These are phyloP conservation scores for Hofmannophila pseudospretella DNA, from an alignment of 2,888 invertebrate genomes.

Conservation along the genomic window DNA sequence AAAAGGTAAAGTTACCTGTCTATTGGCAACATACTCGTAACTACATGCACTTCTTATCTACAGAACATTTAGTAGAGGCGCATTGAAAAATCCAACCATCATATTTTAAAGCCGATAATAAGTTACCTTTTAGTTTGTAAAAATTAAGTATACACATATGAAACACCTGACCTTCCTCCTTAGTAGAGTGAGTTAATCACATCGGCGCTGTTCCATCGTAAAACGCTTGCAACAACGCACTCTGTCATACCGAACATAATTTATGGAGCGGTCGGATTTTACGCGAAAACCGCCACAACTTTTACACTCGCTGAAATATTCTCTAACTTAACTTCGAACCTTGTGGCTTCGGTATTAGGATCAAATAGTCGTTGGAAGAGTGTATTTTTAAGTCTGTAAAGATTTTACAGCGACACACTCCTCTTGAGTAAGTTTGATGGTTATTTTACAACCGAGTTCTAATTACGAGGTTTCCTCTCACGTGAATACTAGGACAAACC, in stretches of 20 bases:
- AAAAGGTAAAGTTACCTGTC: too few species aligned
- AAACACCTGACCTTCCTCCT: slow-evolving; percentile 29
- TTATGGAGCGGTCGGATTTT: slow-evolving; percentile 55
- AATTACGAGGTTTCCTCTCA: slow-evolving; percentile 70
- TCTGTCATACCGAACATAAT: slow-evolving; percentile 69
- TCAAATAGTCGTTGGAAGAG: slow-evolving; percentile 1
- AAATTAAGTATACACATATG: neutral
- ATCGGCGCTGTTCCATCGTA: slow-evolving; percentile 49
- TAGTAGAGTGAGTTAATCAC: slow-evolving; percentile 42
- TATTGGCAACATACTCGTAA: too few species aligned
- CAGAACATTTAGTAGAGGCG: too few species aligned
- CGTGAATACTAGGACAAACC: slow-evolving; percentile 51
- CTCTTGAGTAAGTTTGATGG: slow-evolving; percentile 67
- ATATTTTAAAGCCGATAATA: too few species aligned
- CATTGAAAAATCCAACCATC: too few species aligned
- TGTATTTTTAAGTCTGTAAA: slow-evolving; percentile 18
- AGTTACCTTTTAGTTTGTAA: too few species aligned
- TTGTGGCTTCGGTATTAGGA: slow-evolving; percentile 9
- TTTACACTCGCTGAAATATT: slow-evolving; percentile 10
- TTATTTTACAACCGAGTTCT: slow-evolving; percentile 70
- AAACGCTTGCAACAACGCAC: slow-evolving; percentile 59
- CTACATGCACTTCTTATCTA: too few species aligned
- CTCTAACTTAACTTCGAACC: slow-evolving; percentile 21
- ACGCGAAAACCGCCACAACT: slow-evolving; percentile 24
- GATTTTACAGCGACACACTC: slow-evolving; percentile 50